These are phyloP conservation scores for Cephalopholis sonnerati DNA, from an alignment of 2,113 vertebrate genomes.

Conservation along the genomic window DNA sequence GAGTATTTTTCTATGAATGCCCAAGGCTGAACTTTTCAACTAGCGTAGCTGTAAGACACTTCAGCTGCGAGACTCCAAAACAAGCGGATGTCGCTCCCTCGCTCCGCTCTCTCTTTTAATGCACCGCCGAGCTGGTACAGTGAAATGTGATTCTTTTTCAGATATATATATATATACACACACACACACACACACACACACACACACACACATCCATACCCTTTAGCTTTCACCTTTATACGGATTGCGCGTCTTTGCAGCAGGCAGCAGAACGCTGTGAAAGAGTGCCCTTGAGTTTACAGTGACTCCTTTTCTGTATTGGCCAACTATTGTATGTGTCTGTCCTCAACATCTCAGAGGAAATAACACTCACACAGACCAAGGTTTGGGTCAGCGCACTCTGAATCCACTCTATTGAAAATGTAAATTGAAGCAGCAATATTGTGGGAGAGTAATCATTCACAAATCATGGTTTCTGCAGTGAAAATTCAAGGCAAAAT, in stretches of 20 bases:
- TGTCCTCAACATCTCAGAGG: slow-evolving; percentile 20
- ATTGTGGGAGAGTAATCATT: neutral
- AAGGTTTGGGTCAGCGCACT: slow-evolving; percentile 20
- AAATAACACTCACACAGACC: slow-evolving; percentile 10
- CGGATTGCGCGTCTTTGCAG: slow-evolving; percentile 26
- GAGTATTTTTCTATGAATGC: slow-evolving; percentile 21
- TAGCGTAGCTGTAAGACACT: slow-evolving; percentile 34
- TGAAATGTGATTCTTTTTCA: slow-evolving; percentile 52
- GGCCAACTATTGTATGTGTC: neutral
- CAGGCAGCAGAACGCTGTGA: slow-evolving; percentile 23
- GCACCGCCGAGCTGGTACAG: slow-evolving; percentile 29
- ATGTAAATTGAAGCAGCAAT: slow-evolving; percentile 28
- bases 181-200: accelerated
- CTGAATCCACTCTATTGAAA: slow-evolving; percentile 17
- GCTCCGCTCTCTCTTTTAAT: slow-evolving; percentile 30
- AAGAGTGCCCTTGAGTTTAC: slow-evolving; percentile 62
- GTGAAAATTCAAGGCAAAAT: slow-evolving; percentile 3
- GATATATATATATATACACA: neutral
- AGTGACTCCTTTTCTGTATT: slow-evolving; percentile 14
- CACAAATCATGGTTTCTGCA: neutral
- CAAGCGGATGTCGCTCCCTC: slow-evolving; percentile 36
- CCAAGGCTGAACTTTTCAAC: slow-evolving; percentile 63
- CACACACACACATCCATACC: slow-evolving; percentile 18
- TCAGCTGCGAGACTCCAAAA: slow-evolving; percentile 1
- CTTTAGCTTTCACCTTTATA: slow-evolving; percentile 53